Conservation (phyloP, 37 sponge, comb jelly and placozoan genomes). For the Tethya wilhelma region DNA sequence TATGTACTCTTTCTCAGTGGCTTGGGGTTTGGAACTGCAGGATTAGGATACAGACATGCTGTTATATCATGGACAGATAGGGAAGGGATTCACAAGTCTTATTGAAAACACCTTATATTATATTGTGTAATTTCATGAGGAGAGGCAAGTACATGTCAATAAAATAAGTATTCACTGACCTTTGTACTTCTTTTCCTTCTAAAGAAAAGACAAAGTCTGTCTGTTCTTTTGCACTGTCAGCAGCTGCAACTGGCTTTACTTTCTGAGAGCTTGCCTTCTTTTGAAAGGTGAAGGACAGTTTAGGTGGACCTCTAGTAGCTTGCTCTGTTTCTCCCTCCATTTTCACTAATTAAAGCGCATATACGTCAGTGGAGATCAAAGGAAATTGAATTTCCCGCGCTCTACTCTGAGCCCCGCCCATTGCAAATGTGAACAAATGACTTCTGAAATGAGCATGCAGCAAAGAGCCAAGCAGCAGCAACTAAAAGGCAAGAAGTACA, state of each 20-base stretch:
- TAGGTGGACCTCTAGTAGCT: too few species aligned
- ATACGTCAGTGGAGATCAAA: too few species aligned
- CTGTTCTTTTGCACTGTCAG: not conserved
- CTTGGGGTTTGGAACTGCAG: conserved; percentile 44
- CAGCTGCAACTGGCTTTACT: not conserved
- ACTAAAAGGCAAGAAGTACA: too few species aligned
- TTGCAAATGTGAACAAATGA: too few species aligned
- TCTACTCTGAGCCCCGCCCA: too few species aligned
- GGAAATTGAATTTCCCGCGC: too few species aligned
- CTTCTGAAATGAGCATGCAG: too few species aligned
- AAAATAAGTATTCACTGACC: conserved; percentile 34
- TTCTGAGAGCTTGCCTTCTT: not conserved
- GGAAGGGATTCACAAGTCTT: too few species aligned
- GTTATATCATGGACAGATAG: not conserved
- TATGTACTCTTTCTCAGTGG: conserved; percentile 54
- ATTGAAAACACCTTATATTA: too few species aligned
- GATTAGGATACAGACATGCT: not conserved
- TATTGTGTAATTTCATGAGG: not conserved
- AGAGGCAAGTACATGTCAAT: not conserved
- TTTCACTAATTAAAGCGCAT: too few species aligned
- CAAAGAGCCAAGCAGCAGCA: too few species aligned
- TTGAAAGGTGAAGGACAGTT: conserved; percentile 38
- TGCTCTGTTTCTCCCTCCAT: too few species aligned
- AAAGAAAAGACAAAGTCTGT: conserved; percentile 65
- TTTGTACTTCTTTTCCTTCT: conserved; percentile 66